phyloP scores from a whole-genome alignment of 1,140 invertebrate species.

The Nasonia longicornis region DNA sequence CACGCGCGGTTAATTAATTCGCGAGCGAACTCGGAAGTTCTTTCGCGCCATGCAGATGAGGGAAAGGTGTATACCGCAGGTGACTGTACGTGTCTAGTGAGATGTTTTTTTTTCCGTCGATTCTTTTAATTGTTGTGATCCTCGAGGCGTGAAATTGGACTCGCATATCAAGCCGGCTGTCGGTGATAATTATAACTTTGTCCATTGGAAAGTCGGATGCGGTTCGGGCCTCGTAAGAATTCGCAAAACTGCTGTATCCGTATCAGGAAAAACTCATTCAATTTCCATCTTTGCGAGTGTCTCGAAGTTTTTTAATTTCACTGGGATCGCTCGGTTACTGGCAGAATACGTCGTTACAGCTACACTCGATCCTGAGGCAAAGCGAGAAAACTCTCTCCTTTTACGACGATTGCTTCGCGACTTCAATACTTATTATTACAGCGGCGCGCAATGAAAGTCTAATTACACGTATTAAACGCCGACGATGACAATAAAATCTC shows the following conservation, averaged over 20 bases:
- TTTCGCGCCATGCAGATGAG: neutral
- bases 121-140: neutral
- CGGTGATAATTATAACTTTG: neutral
- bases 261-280: neutral
- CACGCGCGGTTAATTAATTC: conserved; percentile 6
- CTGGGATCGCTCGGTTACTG: too few relatives aligned
- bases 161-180: neutral
- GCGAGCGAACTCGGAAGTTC: neutral
- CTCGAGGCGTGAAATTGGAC: neutral
- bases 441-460: neutral
- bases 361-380: neutral
- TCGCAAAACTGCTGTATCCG: too few relatives aligned
- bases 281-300: neutral
- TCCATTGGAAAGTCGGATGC: neutral
- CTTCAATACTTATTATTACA: neutral
- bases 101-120: too few relatives aligned
- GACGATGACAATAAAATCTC: neutral
- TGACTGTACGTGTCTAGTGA: too few relatives aligned
- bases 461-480: neutral
- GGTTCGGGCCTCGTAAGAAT: too few relatives aligned
- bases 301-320: neutral
- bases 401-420: neutral
- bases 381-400: neutral
- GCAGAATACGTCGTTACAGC: neutral
- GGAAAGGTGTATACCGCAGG: too few relatives aligned